Evolutionary conservation across 2,888 invertebrate genomes (phyloP), one percentile per base, ranked within the genome.

Genomic region (Dinocampus coccinellae): DNA sequence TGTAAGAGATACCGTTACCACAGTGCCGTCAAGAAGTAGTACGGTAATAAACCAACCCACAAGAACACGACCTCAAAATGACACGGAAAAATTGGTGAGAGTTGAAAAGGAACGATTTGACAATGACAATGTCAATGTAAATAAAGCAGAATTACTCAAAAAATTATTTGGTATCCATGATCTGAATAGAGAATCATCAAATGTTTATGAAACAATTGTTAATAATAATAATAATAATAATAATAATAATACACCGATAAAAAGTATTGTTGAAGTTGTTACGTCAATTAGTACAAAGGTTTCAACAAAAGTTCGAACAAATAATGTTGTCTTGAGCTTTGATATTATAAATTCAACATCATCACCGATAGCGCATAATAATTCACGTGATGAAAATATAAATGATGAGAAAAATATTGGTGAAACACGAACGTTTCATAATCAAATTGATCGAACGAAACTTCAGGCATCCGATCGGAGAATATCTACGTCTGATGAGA

Each of bases 1-100:
- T 6, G 83, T 84, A 0, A 78, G 84, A 33, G 83, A 84, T 70
- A 70, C 92, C 22, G 91, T 91, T 1, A 95, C 94, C 0, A 85
- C 95, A 53, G 88, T 94, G 70, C 95, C 95, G 0, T 94, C 92
- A 0, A 93, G 94, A 82, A 95, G 95, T 1, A 95, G 95, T 86
- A 91, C 93, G 0, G 94, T 94, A 0, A 90, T 94, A 4, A 92
- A 92, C 70, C 89, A 93, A 75, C 94, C 93, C 0, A 88, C 94
- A 57, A 88, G 93, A 78, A 93, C 93, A 1, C 88, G 92, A 52
- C 92, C 92, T 0, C 90, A 89, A 80, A 88, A 86, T 82, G 84
- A 86, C 58, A 88, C 76, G 13, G 82, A 86, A 10, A 82, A 77
- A 63, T 42, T 73, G 0, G 73, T 75, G 22, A 77, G 75, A 47